Evolutionary conservation across 2,113 vertebrate genomes (phyloP).

Genomic region (Dendrocopos noguchii): DNA sequence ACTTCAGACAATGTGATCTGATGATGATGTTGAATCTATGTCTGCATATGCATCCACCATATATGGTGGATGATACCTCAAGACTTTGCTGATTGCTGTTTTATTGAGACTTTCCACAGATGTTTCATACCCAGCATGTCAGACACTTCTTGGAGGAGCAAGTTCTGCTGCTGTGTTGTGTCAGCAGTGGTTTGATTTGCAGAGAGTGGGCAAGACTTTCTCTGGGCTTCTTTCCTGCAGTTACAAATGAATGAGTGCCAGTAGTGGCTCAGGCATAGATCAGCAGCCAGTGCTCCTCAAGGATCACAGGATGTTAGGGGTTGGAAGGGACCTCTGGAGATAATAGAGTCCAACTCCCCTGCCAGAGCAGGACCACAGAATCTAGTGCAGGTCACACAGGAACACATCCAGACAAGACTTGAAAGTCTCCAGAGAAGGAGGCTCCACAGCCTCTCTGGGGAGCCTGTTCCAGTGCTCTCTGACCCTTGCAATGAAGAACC

Average conservation of each 20-base stretch:
- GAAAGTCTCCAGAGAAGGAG: too few species aligned
- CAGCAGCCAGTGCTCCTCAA: neutral
- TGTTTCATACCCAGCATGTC: neutral
- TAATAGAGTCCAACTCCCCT: too few species aligned
- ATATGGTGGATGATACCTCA: neutral
- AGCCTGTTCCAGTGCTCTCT: too few species aligned
- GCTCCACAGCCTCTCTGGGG: too few species aligned
- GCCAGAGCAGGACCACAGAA: too few species aligned
- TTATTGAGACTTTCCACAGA: neutral
- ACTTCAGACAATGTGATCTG: neutral
- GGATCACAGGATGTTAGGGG: too few species aligned
- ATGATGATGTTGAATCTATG: rapidly evolving
- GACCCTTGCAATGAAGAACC: too few species aligned
- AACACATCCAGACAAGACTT: too few species aligned
- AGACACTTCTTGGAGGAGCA: neutral
- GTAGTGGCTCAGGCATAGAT: neutral
- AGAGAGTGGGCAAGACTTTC: neutral
- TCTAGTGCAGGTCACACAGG: too few species aligned
- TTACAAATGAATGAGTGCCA: neutral
- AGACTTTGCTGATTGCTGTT: neutral
- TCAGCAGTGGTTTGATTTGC: neutral
- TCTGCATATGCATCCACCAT: too few species aligned
- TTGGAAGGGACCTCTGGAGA: too few species aligned
- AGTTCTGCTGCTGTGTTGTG: neutral
- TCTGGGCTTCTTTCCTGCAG: neutral